Conservation (phyloP, 2,113 vertebrate species). For the Megalops atlanticus region DNA sequence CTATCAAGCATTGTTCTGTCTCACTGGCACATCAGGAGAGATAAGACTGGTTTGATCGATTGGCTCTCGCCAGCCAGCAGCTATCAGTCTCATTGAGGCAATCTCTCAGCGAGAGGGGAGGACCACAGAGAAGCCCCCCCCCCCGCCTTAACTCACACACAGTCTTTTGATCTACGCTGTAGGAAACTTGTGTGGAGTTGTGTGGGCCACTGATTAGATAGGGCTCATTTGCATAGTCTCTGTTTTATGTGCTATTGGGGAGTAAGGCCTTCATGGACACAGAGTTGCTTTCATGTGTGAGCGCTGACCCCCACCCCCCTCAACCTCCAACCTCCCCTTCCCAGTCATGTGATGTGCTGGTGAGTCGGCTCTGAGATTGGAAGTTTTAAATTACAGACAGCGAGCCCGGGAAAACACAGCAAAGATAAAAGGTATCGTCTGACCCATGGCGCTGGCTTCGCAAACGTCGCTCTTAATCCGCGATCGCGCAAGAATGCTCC, state of each 20-base stretch:
- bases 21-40: constrained; percentile 34
- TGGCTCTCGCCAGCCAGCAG: constrained; percentile 27
- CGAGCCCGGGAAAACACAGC: not conserved
- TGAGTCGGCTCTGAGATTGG: constrained; percentile 12
- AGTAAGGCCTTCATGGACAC: not conserved
- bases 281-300: not conserved
- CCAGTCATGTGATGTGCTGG: not conserved
- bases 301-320: not conserved
- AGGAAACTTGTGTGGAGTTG: not conserved
- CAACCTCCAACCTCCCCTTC: not conserved
- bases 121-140: not conserved
- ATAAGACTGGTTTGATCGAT: constrained; percentile 36
- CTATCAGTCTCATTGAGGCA: not conserved
- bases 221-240: constrained; percentile 1
- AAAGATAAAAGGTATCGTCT: constrained; percentile 42
- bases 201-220: constrained; percentile 19
- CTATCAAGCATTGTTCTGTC: constrained; percentile 29
- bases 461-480: constrained; percentile 23
- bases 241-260: not conserved
- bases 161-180: not conserved
- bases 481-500: constrained; percentile 6
- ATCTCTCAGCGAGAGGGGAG: constrained; percentile 11
- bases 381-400: constrained; percentile 2
- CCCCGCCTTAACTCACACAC: not conserved
- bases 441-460: constrained; percentile 47